These are phyloP conservation scores for Pavo muticus DNA, from an alignment of 2,113 vertebrate species.

Conservation along the genomic window DNA sequence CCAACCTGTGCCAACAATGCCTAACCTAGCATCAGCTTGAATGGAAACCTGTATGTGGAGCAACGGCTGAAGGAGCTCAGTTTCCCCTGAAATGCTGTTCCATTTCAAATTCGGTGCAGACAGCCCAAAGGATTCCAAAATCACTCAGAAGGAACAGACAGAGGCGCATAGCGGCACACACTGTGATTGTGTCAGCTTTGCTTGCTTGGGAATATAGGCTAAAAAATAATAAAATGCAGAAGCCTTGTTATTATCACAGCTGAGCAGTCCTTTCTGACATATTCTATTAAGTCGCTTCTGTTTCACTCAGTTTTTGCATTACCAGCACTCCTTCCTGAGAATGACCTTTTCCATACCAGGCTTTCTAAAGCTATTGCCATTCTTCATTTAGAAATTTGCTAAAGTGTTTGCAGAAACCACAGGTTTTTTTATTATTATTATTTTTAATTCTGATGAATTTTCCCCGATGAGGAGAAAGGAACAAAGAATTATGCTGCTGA, in stretches of 20 bases:
- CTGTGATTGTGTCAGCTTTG: neutral
- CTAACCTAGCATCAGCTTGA: neutral
- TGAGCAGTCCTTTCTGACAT: conserved; percentile 7
- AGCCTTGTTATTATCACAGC: neutral
- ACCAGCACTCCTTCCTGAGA: conserved; percentile 16
- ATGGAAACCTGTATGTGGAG: neutral
- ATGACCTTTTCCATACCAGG: conserved; percentile 51
- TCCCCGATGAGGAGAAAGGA: conserved; percentile 30
- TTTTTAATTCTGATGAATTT: neutral
- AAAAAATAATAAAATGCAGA: neutral
- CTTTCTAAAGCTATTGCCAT: conserved; percentile 39
- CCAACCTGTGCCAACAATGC: neutral
- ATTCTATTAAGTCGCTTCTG: conserved; percentile 21
- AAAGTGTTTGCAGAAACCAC: conserved; percentile 39
- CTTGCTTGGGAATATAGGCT: neutral
- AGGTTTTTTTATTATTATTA: neutral
- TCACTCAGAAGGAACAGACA: neutral
- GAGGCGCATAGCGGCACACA: neutral
- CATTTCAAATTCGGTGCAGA: neutral
- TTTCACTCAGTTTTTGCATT: conserved; percentile 39
- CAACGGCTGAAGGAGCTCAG: neutral
- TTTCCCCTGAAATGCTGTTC: neutral
- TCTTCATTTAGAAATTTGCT: conserved; percentile 60
- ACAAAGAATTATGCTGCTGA: conserved; percentile 65
- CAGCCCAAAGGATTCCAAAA: neutral